phyloP scores from a whole-genome alignment of 2,888 invertebrate species.

The Punctoribates punctum region DNA sequence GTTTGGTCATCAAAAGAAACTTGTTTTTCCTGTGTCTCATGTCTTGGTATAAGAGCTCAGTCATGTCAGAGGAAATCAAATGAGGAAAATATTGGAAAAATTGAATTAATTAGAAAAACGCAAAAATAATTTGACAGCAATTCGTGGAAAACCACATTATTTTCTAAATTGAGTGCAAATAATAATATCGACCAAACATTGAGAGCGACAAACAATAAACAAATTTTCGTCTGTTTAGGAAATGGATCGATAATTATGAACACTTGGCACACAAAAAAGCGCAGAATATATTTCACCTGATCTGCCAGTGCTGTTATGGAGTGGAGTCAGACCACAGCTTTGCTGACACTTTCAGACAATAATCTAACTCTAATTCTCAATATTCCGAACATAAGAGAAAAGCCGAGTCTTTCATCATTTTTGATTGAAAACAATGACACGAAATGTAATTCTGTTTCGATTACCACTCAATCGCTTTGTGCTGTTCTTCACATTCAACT shows the following conservation, averaged over 20 bases:
- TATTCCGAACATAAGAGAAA: background rate
- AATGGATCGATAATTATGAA: background rate
- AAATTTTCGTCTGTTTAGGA: background rate
- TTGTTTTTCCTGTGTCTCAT: too few relatives aligned
- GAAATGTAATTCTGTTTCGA: constrained; percentile 28
- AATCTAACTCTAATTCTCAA: background rate
- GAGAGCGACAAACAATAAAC: background rate
- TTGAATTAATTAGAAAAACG: too few relatives aligned
- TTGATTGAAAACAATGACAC: constrained; percentile 26
- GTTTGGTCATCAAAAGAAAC: too few relatives aligned
- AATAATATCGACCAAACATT: too few relatives aligned
- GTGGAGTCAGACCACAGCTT: background rate
- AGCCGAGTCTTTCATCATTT: constrained; percentile 20
- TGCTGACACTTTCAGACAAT: background rate
- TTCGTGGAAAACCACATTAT: too few relatives aligned
- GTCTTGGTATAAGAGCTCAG: too few relatives aligned
- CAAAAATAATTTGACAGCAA: too few relatives aligned
- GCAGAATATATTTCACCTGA: background rate
- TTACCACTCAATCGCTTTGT: background rate
- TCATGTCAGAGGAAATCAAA: too few relatives aligned
- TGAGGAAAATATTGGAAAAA: too few relatives aligned
- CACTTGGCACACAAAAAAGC: background rate
- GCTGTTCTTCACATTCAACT: background rate
- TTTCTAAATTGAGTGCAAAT: too few relatives aligned
- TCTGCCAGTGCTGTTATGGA: background rate